Evolutionary conservation across 2,113 vertebrate genomes (phyloP).

Genomic region (Rhegmatorhina hoffmannsi): DNA sequence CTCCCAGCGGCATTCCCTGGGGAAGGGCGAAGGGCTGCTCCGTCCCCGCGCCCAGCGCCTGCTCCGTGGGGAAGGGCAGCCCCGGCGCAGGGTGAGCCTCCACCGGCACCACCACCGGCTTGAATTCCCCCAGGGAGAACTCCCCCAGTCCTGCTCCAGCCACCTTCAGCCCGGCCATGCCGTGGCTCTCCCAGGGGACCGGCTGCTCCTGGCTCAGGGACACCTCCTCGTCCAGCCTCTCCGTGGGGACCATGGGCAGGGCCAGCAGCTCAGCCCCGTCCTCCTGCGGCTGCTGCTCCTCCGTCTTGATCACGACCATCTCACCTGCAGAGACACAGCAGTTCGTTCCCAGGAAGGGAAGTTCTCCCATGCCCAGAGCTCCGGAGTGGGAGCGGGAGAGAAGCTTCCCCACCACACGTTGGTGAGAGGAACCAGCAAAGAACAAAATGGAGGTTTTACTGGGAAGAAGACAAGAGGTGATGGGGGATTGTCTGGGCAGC

Average conservation of each 20-base stretch:
- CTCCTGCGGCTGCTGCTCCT: constrained; percentile 43
- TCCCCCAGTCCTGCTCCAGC: background rate
- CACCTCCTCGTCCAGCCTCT: background rate
- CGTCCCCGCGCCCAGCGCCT: background rate
- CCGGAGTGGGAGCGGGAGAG: background rate
- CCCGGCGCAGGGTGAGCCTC: background rate
- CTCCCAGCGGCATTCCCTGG: background rate
- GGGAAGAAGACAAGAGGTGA: background rate
- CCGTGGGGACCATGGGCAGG: accelerated
- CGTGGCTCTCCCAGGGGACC: background rate
- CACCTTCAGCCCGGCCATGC: background rate
- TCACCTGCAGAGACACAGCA: background rate
- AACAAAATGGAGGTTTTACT: background rate
- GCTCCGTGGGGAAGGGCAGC: constrained; percentile 19
- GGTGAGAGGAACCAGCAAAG: background rate
- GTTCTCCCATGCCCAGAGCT: accelerated
- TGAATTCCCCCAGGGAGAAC: constrained; percentile 16
- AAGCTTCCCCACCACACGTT: accelerated
- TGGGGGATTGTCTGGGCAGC: accelerated
- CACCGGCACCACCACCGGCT: constrained; percentile 27
- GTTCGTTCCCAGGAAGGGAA: background rate
- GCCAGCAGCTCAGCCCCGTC: background rate
- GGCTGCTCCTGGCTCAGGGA: background rate
- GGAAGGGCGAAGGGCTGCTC: background rate
- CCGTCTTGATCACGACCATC: constrained; percentile 31